A percentile compares a stretch with the other conserved stretches of the same genome.
phyloP scores from a whole-genome alignment of 2,113 vertebrate genomes.

The Anoura caudifer region DNA sequence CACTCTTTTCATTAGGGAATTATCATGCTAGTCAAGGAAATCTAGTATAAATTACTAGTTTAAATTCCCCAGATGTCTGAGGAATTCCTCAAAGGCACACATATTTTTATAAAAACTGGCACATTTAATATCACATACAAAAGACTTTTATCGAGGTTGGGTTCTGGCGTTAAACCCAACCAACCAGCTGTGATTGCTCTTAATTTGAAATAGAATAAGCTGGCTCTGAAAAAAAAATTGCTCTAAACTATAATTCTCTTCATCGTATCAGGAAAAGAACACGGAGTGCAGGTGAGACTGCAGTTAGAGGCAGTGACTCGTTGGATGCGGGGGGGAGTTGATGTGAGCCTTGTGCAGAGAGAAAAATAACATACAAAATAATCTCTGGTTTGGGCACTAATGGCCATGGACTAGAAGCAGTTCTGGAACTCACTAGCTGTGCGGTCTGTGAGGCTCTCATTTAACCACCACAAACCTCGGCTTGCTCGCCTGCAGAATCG shows the following conservation, averaged over 20 bases:
- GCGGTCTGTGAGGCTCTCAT: background rate
- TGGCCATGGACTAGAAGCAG: background rate
- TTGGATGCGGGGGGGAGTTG: background rate
- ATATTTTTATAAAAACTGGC: background rate
- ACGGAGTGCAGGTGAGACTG: background rate
- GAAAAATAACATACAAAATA: background rate
- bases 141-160: background rate
- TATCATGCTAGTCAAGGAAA: constrained; percentile 20
- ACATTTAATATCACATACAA: background rate
- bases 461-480: background rate
- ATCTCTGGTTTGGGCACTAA: background rate
- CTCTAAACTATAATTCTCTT: background rate
- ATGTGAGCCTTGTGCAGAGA: background rate
- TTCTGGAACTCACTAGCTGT: background rate
- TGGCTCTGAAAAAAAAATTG: background rate
- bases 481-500: background rate
- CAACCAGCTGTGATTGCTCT: background rate
- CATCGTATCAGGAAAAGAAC: background rate
- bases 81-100: constrained; percentile 43
- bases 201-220: background rate
- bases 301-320: background rate
- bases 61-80: constrained; percentile 36
- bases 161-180: background rate
- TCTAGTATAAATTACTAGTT: constrained; percentile 40
- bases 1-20: constrained; percentile 20